Conservation (phyloP, 2,797 vertebrate species). For the Microctenopoma lineatum region DNA sequence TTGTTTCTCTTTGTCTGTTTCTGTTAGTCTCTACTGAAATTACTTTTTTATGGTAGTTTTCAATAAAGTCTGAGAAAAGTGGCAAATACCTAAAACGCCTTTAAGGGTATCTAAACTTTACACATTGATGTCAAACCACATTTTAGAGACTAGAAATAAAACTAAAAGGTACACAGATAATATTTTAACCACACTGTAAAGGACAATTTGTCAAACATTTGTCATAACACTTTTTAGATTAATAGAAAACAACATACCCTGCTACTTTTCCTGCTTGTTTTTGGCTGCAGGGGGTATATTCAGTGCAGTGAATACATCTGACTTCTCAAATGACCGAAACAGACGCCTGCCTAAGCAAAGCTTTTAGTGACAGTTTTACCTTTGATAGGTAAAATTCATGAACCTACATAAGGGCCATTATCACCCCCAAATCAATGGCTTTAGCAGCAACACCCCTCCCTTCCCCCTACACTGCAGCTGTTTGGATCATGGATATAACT, state of each 20-base stretch:
- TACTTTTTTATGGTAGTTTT: background rate
- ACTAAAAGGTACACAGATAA: background rate
- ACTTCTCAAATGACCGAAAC: constrained; percentile 6
- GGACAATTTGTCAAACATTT: background rate
- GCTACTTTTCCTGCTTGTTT: background rate
- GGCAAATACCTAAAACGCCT: constrained; percentile 11
- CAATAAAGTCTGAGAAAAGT: constrained; percentile 19
- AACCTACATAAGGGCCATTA: constrained; percentile 33
- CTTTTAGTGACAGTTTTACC: constrained; percentile 10
- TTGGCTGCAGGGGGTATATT: constrained; percentile 12
- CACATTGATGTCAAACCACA: background rate
- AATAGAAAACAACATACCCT: background rate
- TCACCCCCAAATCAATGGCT: constrained; percentile 56
- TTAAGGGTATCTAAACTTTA: constrained; percentile 6
- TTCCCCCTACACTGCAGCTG: constrained; percentile 39
- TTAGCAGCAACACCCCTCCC: constrained; percentile 21
- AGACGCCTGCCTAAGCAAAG: constrained; percentile 19
- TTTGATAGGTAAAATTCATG: constrained; percentile 36
- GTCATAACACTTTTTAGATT: background rate
- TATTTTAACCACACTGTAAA: constrained; percentile 6
- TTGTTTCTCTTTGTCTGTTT: background rate
- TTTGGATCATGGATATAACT: constrained; percentile 45
- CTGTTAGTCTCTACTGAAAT: background rate
- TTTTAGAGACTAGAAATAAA: background rate
- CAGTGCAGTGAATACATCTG: constrained; percentile 3